A percentile compares a stretch with the other conserved stretches of the same genome.
Evolutionary conservation across 2,113 vertebrate species (phyloP).

Genomic region (Sprattus sprattus): DNA sequence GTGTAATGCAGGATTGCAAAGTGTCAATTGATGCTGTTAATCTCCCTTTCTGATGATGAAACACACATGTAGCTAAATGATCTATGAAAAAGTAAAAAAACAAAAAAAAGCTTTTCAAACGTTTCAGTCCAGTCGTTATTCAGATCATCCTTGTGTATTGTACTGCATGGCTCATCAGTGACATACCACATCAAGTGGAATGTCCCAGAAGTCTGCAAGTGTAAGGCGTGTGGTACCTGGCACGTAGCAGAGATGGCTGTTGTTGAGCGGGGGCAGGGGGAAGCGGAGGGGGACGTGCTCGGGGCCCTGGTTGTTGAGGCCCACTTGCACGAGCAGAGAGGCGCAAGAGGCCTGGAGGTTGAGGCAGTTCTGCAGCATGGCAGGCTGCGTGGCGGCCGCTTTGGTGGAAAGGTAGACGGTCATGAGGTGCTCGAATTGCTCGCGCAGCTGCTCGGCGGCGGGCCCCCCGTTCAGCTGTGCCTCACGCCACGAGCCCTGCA

Average conservation of each 20-base stretch:
- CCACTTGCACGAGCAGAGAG: conserved; percentile 87
- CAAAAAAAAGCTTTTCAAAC: background rate
- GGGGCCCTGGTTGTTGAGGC: conserved; percentile 80
- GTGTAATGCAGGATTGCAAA: background rate
- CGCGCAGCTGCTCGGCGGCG: conserved; percentile 83
- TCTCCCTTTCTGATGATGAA: background rate
- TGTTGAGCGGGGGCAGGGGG: conserved; percentile 78
- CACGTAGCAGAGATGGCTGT: conserved; percentile 81
- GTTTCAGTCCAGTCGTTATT: background rate
- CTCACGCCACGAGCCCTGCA: conserved; percentile 92
- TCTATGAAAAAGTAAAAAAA: background rate
- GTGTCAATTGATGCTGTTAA: background rate
- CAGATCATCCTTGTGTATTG: background rate
- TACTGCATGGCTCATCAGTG: background rate
- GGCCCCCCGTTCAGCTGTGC: conserved; percentile 87
- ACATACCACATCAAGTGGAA: background rate
- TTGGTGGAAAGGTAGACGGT: conserved; percentile 95
- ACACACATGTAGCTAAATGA: background rate
- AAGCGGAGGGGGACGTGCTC: conserved; percentile 83
- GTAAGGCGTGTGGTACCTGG: conserved; percentile 76
- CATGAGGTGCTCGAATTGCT: conserved; percentile 97
- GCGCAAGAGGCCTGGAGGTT: conserved; percentile 92
- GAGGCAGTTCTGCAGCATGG: conserved; percentile 93
- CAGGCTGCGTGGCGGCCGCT: conserved; percentile 86
- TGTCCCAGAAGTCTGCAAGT: background rate